Base-by-base conservation (phyloP, 2,797 vertebrate genomes). In the Artibeus lituratus region DNA sequence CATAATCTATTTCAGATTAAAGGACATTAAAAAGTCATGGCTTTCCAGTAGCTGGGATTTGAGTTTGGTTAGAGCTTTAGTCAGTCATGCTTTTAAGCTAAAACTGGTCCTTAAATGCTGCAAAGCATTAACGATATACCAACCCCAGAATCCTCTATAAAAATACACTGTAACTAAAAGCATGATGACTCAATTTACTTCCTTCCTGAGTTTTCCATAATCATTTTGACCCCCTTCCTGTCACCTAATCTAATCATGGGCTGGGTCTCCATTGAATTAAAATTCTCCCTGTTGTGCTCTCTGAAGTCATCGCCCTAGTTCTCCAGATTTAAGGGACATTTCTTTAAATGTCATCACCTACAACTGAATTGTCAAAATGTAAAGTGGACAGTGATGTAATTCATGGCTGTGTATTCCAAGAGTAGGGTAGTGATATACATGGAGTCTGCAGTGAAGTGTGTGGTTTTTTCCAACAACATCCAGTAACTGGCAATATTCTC, bases 111-210 rank as follows among this genome's bases (percentile, higher is more conserved):
- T 85, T 96, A 88, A 95, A 97, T 95, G 89, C 96, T 94, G 80
- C 94, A 96, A 96, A 97, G 96, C 97, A 98, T 96, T 97, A 97
- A 97, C 95, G 92, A 96, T 76, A 95, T 87, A 88, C 94, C 94
- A 97, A 93, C 96, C 96, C 87, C 91, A 97, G 93, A 93, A 96
- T 90, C 95, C 90, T 96, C 51, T 92, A 44, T 91, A 94, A 96
- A 96, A 98, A 95, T 91, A 96, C 67, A 91, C 94, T 87, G 59
- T 92, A 94, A 96, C 91, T 93, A 87, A 96, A 97, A 97, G 87
- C 91, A 77, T 81, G 84, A 96, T 95, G 95, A 96, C 97, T 96
- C 94, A 93, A 87, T 94, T 95, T 80, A 96, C 91, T 96, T 96
- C 97, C 97, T 95, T 96, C 93, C 95, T 95, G 83, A 37, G 72